Percentiles rank a stretch among this genome's conserved stretches.
Conservation (phyloP, 2,797 vertebrate genomes). For the Steatocranus sp. region DNA sequence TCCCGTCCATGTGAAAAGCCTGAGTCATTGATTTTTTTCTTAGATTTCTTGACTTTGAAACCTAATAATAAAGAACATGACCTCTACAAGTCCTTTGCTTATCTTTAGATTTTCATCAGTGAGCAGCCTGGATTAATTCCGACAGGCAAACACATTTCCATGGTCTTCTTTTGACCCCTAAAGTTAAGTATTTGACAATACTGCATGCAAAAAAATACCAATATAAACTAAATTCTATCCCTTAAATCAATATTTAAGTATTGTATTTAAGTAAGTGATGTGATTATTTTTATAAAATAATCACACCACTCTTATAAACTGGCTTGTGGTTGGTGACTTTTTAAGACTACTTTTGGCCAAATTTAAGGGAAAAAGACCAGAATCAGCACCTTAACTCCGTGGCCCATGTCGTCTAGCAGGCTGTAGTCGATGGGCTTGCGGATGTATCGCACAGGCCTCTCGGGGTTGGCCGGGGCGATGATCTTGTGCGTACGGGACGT, state of each 20-base stretch:
- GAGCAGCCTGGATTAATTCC: not conserved
- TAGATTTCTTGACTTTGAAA: conserved; percentile 18
- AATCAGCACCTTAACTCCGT: conserved; percentile 91
- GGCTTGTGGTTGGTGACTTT: not conserved
- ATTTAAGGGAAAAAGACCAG: not conserved
- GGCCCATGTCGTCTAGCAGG: conserved; percentile 97
- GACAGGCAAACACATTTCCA: not conserved
- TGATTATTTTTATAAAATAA: not conserved
- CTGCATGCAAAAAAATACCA: not conserved
- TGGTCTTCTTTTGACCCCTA: not conserved
- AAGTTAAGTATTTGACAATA: not conserved
- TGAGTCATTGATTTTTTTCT: conserved; percentile 34
- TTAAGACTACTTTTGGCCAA: not conserved
- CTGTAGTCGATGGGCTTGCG: conserved; percentile 98
- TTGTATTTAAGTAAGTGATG: not conserved
- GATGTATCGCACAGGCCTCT: conserved; percentile 98
- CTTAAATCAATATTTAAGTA: not conserved
- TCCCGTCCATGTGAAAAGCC: not conserved
- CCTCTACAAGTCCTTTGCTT: conserved; percentile 9
- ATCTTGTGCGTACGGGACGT: conserved; percentile 99
- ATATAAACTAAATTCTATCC: not conserved
- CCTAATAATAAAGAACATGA: conserved; percentile 4
- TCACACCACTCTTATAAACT: not conserved
- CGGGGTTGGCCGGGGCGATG: conserved; percentile 96
- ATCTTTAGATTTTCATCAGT: not conserved